These are phyloP conservation scores for Diglossa cyanea DNA, from an alignment of 2,797 vertebrate species.

Conservation along the genomic window DNA sequence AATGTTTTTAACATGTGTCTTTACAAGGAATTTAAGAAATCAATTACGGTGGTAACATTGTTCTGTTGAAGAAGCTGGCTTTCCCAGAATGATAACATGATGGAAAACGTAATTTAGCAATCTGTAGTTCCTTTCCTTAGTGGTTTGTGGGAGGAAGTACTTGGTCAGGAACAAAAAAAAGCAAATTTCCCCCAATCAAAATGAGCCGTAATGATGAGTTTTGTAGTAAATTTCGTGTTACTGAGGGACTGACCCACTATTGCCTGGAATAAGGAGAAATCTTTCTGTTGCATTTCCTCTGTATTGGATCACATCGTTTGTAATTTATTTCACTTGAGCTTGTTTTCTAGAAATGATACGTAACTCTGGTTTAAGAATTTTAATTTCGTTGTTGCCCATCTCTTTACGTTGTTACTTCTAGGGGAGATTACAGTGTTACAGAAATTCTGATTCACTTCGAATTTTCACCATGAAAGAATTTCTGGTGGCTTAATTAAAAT, in stretches of 20 bases:
- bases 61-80: slow-evolving; percentile 14
- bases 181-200: background rate
- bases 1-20: background rate
- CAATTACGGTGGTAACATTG: background rate
- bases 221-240: background rate
- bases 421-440: background rate
- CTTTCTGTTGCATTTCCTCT: background rate
- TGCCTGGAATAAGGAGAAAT: background rate
- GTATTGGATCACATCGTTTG: background rate
- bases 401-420: background rate
- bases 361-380: background rate
- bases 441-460: background rate
- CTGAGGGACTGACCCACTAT: background rate
- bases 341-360: background rate
- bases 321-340: background rate
- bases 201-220: background rate
- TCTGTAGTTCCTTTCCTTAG: background rate
- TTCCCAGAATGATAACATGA: background rate
- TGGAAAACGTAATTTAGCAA: background rate
- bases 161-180: background rate
- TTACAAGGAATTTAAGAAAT: slow-evolving; percentile 22
- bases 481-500: background rate
- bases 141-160: background rate
- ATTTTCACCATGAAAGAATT: background rate
- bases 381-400: background rate